Evolutionary conservation across 2,888 invertebrate species (phyloP).

Genomic region (Spodoptera exigua): DNA sequence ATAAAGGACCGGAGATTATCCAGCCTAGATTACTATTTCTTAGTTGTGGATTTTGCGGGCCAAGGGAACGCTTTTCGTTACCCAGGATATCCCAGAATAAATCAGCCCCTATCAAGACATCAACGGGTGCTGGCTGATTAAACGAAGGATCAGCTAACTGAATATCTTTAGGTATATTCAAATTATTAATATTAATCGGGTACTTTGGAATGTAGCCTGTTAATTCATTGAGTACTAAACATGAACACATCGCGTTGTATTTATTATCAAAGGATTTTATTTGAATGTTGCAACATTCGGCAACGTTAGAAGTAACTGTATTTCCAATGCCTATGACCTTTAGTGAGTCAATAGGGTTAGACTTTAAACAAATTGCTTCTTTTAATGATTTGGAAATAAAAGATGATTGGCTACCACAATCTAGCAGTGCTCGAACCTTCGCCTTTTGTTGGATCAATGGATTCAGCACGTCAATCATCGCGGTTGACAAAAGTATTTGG

Average conservation of each 20-base stretch:
- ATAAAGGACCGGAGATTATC: conserved; percentile 53
- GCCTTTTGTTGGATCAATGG: conserved; percentile 6
- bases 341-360: conserved; percentile 11
- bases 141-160: conserved; percentile 12
- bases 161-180: conserved; percentile 5
- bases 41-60: conserved; percentile 40
- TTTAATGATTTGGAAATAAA: conserved; percentile 20
- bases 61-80: conserved; percentile 44
- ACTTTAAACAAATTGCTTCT: conserved; percentile 2
- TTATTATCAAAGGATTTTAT: conserved; percentile 28
- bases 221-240: conserved; percentile 42
- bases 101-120: conserved; percentile 18
- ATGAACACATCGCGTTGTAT: conserved; percentile 30
- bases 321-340: conserved; percentile 45
- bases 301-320: background rate
- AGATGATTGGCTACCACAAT: background rate
- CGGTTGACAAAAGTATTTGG: conserved; percentile 9
- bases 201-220: conserved; percentile 12
- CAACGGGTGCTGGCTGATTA: conserved; percentile 5
- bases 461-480: conserved; percentile 7
- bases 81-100: conserved; percentile 47
- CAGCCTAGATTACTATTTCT: conserved; percentile 52
- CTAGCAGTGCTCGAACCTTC: conserved; percentile 6
- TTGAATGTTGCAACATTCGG: conserved; percentile 6
- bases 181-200: background rate